Base-by-base conservation (phyloP, 2,797 vertebrate species). In the Eulemur rubriventer region DNA sequence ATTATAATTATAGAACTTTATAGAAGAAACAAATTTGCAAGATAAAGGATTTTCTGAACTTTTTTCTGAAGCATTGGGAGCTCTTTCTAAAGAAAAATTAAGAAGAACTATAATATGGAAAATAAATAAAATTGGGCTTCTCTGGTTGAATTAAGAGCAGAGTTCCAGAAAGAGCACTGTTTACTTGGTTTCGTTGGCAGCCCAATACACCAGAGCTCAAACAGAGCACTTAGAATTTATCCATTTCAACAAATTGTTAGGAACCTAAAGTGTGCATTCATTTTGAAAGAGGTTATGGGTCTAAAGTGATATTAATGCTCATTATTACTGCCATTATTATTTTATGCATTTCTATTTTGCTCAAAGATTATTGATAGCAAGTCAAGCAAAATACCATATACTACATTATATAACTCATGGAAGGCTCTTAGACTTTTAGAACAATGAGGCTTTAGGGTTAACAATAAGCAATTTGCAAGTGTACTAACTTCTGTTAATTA, bases 291-390 rank as follows among this genome's bases (percentile, higher is more conserved):
- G 18, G 26, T 48, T 91, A 55, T 11, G 28, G 46, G 6, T 41
- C 76, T 82, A 17, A 78, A 76, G 14, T 55, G 7, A 43, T 89
- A 65, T 22, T 46, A 76, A 52, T 79, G 22, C 80, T 55, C 18
- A 8, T 67, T 92, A 84, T 79, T 82, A 33, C 59, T 78, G 17
- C 57, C 63, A 73, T n/a, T 57, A 55, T 28, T 65, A 38, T 52
- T 91, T 87, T 82, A 78, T 61, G 30, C 55, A 67, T 92, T 95
- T 94, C 63, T 80, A 0, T 95, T 89, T 96, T 91, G 55, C 83
- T 94, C 48, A 84, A 17, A 73, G 63, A 50, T 79, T 55, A 59
- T 35, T 84, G 28, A 65, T 5, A 79, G 41, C 8, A 20, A 61
- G 24, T 75, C 28, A 69, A 26, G 80, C 46, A 91, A 81, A 78